Evolutionary conservation across 2,888 invertebrate genomes (phyloP).

Genomic region (Automeris io): DNA sequence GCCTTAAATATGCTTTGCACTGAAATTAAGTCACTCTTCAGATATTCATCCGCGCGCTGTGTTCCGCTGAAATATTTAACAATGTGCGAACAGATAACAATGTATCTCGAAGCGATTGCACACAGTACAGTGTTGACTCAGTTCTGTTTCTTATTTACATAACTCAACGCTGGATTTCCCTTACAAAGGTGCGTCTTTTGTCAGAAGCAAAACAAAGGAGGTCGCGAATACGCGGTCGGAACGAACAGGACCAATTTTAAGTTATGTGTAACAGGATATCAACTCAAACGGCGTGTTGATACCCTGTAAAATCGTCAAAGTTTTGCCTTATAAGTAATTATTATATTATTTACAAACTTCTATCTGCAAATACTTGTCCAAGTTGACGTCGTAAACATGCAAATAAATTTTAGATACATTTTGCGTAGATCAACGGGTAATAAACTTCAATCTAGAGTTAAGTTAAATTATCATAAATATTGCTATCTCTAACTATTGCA

Average conservation of each 20-base stretch:
- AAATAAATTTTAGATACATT: no score
- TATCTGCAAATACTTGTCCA: no score
- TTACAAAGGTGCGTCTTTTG: slow-evolving; percentile 59
- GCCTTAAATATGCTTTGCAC: no score
- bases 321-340: slow-evolving; percentile 14
- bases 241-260: slow-evolving; percentile 40
- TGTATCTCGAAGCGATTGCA: slow-evolving; percentile 16
- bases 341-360: slow-evolving; percentile 8
- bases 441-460: no score
- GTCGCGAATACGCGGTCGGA: slow-evolving; percentile 29
- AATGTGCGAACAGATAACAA: slow-evolving; percentile 7
- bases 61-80: no score
- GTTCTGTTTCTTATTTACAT: slow-evolving; percentile 57
- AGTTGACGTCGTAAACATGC: no score
- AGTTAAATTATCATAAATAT: no score
- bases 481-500: no score
- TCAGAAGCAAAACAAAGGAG: slow-evolving; percentile 55
- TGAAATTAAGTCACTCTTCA: no score
- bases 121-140: slow-evolving; percentile 17
- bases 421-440: no score
- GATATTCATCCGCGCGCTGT: no score
- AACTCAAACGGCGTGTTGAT: slow-evolving; percentile 26
- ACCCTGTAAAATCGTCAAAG: slow-evolving; percentile 15
- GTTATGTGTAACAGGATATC: slow-evolving; percentile 31
- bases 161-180: slow-evolving; percentile 54